Base-by-base conservation (phyloP, 2,888 invertebrate genomes). In the Galeopsomyia nigrocyanea region DNA sequence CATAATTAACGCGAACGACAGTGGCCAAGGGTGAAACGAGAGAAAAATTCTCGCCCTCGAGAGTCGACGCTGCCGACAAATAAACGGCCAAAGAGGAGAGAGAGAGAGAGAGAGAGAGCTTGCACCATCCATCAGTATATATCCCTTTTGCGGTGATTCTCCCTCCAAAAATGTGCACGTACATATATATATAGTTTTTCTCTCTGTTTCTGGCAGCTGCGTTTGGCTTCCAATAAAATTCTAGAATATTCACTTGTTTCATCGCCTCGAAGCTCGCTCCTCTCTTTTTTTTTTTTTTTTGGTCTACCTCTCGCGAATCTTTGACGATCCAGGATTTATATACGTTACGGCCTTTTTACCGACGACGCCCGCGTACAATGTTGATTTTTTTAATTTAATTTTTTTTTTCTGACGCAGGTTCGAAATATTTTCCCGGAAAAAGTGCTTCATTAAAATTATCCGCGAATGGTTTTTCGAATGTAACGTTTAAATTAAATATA, bases 311-410 rank as follows among this genome's bases (percentile, higher is more conserved):
- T 17, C 47, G 49, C 16, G 55, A 16, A 53, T 68, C 17, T 72
- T 72, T 68, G 58, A 64, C 47, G 47, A 72, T 67, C 58, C 63
- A 14, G 47, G 31, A 75, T 77, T 75, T 75, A 75, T 75, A 75
- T 73, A 58, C 49, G 19, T 39, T 39, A 10, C n/a, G 51, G 21
- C 26, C 26, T 16, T 47, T 55, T 53, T 21, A 22, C 49, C 2
- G 22, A 16, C 14, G 26, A 21, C 16, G 10, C 9, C 1, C 14
- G 31, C 22, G 22, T 9, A 21, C 53, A 47, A 31, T 13, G 39
- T 39, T 10, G 10, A 13, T 39, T 10, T 39, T 39, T 3, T 3
- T 9, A 7, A 10, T 39, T 39, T 31, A 31, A 31, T 10, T 39
- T 26, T 39, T 39, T 50, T 26, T 26, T 26, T 1, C 31, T 31